A percentile compares a stretch with the other conserved stretches of the same genome.
Conservation (phyloP, 2,888 invertebrate species). For the Ormyrus pomaceus region DNA sequence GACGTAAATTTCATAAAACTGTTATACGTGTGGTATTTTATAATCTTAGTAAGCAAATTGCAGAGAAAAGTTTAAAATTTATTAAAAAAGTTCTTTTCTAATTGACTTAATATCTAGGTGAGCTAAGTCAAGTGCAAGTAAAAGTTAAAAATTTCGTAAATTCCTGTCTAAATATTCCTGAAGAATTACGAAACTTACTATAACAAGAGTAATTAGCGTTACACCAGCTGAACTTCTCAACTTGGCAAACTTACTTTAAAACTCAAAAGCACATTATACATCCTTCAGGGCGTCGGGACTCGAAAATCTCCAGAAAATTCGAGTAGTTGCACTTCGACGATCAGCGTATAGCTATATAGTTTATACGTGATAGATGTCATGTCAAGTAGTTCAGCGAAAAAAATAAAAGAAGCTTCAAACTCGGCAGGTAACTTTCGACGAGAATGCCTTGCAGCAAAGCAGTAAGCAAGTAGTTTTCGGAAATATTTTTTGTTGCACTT, state of each 20-base stretch:
- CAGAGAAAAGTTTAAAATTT: not conserved
- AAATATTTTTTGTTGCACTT: too few species aligned
- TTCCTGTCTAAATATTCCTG: constrained; percentile 30
- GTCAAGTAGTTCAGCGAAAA: constrained; percentile 7
- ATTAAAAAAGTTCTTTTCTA: not conserved
- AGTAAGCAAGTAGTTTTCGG: too few species aligned
- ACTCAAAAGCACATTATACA: constrained; percentile 38
- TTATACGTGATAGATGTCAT: not conserved
- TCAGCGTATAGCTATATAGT: not conserved
- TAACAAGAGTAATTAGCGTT: constrained; percentile 30
- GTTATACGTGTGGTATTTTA: too few species aligned
- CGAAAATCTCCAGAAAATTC: constrained; percentile 32
- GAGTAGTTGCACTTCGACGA: constrained; percentile 5
- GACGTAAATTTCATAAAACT: too few species aligned
- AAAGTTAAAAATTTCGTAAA: constrained; percentile 4
- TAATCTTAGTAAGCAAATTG: too few species aligned
- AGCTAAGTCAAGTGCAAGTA: not conserved
- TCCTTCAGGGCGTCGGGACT: constrained; percentile 11
- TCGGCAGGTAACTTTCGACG: not conserved
- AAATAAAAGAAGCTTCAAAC: constrained; percentile 3
- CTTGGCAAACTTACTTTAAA: constrained; percentile 42
- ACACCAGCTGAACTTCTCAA: constrained; percentile 25
- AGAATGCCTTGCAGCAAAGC: too few species aligned
- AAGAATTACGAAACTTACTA: constrained; percentile 25
- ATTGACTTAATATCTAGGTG: not conserved